Percentiles rank a stretch among this genome's conserved stretches.
These are phyloP conservation scores for Catamblyrhynchus diadema DNA, from an alignment of 2,797 vertebrate genomes.

Conservation along the genomic window DNA sequence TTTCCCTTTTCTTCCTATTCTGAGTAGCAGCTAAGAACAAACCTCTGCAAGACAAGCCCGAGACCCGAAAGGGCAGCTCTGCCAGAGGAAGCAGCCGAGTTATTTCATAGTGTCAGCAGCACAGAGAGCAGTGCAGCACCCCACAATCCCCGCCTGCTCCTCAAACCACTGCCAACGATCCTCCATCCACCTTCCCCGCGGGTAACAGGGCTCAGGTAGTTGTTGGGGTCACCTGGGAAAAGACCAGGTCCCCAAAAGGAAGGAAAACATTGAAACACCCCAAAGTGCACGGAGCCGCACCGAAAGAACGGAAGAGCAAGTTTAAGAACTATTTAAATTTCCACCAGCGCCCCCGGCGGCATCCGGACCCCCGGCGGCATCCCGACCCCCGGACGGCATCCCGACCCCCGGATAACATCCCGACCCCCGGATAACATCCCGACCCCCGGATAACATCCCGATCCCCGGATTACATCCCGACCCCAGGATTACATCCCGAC, in stretches of 20 bases:
- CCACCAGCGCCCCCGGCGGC: neutral
- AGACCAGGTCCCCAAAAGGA: neutral
- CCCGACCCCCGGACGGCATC: fast-evolving
- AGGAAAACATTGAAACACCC: fast-evolving
- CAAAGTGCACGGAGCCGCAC: fast-evolving
- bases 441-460: too few species aligned
- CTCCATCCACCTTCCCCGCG: neutral
- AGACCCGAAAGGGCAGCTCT: neutral
- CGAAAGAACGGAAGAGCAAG: neutral
- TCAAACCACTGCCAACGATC: neutral
- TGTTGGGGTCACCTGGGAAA: fast-evolving
- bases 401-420: neutral
- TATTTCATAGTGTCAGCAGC: neutral
- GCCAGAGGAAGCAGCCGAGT: neutral
- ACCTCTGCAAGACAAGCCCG: neutral
- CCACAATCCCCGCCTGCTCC: fast-evolving
- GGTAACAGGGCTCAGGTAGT: neutral
- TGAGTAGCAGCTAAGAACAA: fast-evolving
- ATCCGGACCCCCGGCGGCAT: neutral
- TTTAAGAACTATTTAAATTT: neutral
- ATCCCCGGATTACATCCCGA: fast-evolving
- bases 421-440: fast-evolving
- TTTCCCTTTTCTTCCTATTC: neutral
- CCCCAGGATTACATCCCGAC: too few species aligned
- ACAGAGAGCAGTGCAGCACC: neutral